Evolutionary conservation across 2,888 invertebrate genomes (phyloP).

Genomic region (Drosophila paracracens): DNA sequence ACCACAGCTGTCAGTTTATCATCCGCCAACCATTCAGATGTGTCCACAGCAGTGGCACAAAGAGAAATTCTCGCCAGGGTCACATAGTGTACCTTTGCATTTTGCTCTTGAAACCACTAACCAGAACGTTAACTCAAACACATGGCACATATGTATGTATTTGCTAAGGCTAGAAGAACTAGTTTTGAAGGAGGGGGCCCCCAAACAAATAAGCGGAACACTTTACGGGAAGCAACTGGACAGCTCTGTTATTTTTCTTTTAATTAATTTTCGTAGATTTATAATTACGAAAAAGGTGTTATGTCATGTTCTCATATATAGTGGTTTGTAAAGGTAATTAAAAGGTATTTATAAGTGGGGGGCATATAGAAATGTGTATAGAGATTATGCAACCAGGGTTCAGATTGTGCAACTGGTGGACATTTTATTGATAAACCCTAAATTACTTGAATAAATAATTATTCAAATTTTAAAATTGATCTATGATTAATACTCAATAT

Average conservation of each 20-base stretch:
- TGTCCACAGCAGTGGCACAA: conserved; percentile 40
- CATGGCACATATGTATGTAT: conserved; percentile 22
- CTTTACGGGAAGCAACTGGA: conserved; percentile 45
- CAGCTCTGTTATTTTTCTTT: conserved; percentile 39
- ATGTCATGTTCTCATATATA: conserved; percentile 58
- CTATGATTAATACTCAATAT: not conserved
- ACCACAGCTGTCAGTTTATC: conserved; percentile 46
- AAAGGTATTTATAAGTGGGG: not conserved
- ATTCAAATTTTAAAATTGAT: not conserved
- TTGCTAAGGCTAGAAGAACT: conserved; percentile 19
- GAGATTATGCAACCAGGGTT: not conserved
- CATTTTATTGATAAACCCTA: not conserved
- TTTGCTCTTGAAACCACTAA: conserved; percentile 67
- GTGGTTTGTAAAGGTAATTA: not conserved
- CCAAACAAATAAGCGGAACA: conserved; percentile 57
- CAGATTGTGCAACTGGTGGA: not conserved
- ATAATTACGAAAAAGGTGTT: conserved; percentile 57
- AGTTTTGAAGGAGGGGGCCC: conserved; percentile 34
- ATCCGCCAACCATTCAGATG: conserved; percentile 42
- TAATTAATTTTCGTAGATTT: conserved; percentile 25
- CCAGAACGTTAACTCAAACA: conserved; percentile 57
- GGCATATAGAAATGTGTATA: not conserved
- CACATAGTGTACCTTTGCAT: conserved; percentile 56
- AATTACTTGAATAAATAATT: not conserved
- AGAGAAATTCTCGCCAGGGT: conserved; percentile 73